A percentile compares a stretch with the other conserved stretches of the same genome.
Evolutionary conservation across 2,113 vertebrate species (phyloP).

Genomic region (Sceloporus undulatus): DNA sequence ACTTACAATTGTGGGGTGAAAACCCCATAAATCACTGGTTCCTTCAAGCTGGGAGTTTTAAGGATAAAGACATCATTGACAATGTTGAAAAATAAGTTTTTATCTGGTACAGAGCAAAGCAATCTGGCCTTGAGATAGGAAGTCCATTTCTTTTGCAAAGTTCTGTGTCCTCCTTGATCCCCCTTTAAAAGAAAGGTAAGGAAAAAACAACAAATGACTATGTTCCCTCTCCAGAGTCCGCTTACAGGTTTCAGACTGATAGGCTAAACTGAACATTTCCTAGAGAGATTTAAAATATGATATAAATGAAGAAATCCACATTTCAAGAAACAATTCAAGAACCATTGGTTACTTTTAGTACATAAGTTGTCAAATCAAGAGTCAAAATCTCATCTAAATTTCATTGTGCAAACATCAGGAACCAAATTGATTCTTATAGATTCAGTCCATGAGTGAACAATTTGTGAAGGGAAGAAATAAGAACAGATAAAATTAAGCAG

Average conservation of each 20-base stretch:
- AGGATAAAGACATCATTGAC: conserved; percentile 93
- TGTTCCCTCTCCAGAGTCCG: neutral
- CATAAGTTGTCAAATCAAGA: rapidly evolving
- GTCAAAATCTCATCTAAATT: neutral
- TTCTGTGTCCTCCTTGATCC: conserved; percentile 93
- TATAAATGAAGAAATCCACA: neutral
- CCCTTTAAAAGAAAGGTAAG: conserved; percentile 77
- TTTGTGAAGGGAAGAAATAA: neutral
- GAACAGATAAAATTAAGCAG: neutral
- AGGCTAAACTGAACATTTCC: neutral
- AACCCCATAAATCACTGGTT: conserved; percentile 92
- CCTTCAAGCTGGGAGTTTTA: conserved; percentile 80
- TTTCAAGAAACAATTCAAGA: neutral
- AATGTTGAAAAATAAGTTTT: conserved; percentile 95
- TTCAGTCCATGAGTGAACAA: neutral
- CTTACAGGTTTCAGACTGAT: neutral
- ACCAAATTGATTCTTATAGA: neutral
- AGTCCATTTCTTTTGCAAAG: conserved; percentile 97
- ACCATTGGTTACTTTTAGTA: neutral
- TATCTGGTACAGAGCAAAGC: conserved; percentile 92
- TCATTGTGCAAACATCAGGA: neutral
- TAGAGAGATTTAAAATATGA: neutral
- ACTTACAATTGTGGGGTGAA: conserved; percentile 96
- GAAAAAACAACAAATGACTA: neutral
- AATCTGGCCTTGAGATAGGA: conserved; percentile 96